A percentile compares a stretch with the other conserved stretches of the same genome.
Conservation (phyloP, 2,888 invertebrate genomes). For the Argynnis bischoffii region DNA sequence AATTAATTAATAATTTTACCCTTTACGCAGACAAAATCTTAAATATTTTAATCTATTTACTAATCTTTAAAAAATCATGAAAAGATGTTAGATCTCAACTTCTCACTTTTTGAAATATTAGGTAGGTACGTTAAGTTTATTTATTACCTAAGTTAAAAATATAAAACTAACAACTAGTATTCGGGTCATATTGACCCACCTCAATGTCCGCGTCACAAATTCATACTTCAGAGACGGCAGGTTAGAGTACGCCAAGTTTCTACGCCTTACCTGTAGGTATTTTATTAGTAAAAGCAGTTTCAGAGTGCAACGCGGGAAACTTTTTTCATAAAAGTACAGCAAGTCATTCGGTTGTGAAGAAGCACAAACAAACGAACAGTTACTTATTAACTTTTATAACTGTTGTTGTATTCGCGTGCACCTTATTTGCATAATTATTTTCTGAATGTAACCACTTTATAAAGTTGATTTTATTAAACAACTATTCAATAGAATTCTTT, state of each 20-base stretch:
- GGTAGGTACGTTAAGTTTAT: too few relatives aligned
- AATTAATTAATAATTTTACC: too few relatives aligned
- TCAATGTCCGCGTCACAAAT: too few relatives aligned
- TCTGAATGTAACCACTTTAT: slow-evolving; percentile 29
- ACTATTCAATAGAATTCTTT: slow-evolving; percentile 14
- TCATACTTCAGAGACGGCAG: too few relatives aligned
- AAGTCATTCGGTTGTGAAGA: slow-evolving; percentile 66
- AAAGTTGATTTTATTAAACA: slow-evolving; percentile 20
- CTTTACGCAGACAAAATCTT: too few relatives aligned
- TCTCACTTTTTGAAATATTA: too few relatives aligned
- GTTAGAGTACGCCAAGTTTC: neutral
- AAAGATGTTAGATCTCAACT: too few relatives aligned
- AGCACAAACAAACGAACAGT: slow-evolving; percentile 68
- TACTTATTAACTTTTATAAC: slow-evolving; percentile 76
- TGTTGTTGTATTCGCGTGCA: slow-evolving; percentile 51
- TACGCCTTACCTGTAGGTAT: slow-evolving; percentile 40
- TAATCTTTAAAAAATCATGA: too few relatives aligned
- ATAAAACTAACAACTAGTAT: too few relatives aligned
- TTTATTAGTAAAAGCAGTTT: slow-evolving; percentile 56
- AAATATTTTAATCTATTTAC: too few relatives aligned
- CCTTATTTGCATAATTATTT: slow-evolving; percentile 46
- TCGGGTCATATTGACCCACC: too few relatives aligned
- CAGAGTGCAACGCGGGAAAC: slow-evolving; percentile 68
- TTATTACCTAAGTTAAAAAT: too few relatives aligned
- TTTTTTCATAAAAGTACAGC: slow-evolving; percentile 79